Conservation (phyloP, 53 echinoderm and acorn worm species). For the Echinarachnius parma region DNA sequence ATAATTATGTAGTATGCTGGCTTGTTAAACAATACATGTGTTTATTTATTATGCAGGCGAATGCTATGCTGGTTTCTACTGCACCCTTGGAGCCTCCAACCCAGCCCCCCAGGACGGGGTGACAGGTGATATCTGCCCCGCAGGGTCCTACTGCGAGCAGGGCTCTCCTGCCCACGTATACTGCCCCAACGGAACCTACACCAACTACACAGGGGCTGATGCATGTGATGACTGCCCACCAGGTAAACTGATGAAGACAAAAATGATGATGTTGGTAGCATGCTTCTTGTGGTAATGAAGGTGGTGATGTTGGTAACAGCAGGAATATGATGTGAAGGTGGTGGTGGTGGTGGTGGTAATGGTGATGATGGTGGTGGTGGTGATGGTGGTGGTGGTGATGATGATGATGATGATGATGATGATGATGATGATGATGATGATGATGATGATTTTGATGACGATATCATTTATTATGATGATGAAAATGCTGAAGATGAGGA, state of each 20-base stretch:
- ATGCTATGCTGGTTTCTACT: constrained; percentile 95
- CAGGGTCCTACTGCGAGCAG: constrained; percentile 78
- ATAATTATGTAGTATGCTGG: no score
- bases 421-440: neutral
- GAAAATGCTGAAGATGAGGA: no score
- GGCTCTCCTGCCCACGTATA: constrained; percentile 79
- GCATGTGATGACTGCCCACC: constrained; percentile 93
- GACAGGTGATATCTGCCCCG: constrained; percentile 93
- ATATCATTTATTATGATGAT: no score
- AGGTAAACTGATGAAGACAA: no score
- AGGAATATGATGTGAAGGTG: neutral
- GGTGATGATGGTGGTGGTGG: neutral
- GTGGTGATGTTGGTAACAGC: no score
- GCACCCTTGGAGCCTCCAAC: constrained; percentile 74
- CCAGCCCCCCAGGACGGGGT: constrained; percentile 87
- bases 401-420: neutral
- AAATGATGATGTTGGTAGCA: no score
- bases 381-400: neutral
- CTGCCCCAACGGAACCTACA: constrained; percentile 95
- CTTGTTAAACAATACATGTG: no score
- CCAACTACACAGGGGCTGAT: constrained; percentile 84
- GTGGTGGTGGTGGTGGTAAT: constrained; percentile 2
- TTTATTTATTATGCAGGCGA: no score
- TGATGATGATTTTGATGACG: constrained; percentile 24
- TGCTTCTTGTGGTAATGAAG: no score